phyloP scores from a whole-genome alignment of 1,140 invertebrate species.

The Brachionus angularis region DNA sequence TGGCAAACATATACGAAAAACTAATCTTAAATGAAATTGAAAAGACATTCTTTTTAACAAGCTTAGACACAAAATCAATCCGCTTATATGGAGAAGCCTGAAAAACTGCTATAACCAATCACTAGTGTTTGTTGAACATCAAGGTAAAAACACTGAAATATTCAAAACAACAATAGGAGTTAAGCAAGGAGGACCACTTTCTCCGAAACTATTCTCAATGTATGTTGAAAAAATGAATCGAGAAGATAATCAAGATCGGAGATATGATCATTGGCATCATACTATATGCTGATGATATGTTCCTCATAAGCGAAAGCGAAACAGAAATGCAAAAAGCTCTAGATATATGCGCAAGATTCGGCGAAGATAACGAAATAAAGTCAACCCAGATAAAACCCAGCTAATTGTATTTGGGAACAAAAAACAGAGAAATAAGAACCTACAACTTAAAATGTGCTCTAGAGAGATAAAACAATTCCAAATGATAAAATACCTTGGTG shows the following conservation, averaged over 20 bases:
- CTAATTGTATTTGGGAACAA: neutral
- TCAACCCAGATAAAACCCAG: slow-evolving; percentile 4
- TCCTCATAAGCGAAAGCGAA: neutral
- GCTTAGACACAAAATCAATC: neutral
- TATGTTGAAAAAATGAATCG: neutral
- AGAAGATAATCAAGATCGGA: neutral
- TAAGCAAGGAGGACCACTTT: too few relatives aligned
- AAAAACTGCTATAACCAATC: too few relatives aligned
- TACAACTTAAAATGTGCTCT: neutral
- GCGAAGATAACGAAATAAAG: slow-evolving; percentile 4
- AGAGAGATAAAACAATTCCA: neutral
- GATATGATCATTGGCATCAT: neutral
- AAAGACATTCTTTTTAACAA: neutral
- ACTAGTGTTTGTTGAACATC: too few relatives aligned
- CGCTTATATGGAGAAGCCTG: too few relatives aligned
- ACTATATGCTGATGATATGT: slow-evolving; percentile 11
- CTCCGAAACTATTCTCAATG: slow-evolving; percentile 7
- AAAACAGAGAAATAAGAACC: neutral
- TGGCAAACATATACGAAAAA: slow-evolving; percentile 7
- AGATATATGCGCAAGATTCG: neutral
- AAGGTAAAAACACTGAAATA: too few relatives aligned
- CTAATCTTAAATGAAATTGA: neutral
- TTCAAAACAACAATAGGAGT: slow-evolving; percentile 5
- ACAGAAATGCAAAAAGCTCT: neutral
- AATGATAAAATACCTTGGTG: slow-evolving; percentile 12